phyloP scores from a whole-genome alignment of 2,113 vertebrate species.

The Psilopsiagon aurifrons region DNA sequence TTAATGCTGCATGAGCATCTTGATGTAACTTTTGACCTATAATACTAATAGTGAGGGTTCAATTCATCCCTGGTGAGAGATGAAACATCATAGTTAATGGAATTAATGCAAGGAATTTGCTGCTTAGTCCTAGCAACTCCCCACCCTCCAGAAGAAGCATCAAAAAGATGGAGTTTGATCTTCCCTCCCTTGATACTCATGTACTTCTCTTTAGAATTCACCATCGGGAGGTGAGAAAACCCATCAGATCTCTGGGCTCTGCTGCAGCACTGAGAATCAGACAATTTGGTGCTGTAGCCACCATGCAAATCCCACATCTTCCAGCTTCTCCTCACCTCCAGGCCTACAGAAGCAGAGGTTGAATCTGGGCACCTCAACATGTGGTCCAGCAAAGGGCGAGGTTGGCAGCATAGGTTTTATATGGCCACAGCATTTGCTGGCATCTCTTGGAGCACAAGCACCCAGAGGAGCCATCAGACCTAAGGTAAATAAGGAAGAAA shows the following conservation, averaged over 20 bases:
- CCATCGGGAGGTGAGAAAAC: slow-evolving; percentile 51
- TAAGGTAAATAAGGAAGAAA: not conserved
- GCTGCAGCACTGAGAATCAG: not conserved
- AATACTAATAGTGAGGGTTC: not conserved
- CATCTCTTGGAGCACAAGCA: not conserved
- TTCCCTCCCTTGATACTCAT: not conserved
- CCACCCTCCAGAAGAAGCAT: not conserved
- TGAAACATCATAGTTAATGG: slow-evolving; percentile 31
- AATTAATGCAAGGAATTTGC: slow-evolving; percentile 38
- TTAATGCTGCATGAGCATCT: not conserved
- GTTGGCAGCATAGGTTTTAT: fast-evolving
- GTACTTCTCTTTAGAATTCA: not conserved
- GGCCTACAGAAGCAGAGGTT: not conserved
- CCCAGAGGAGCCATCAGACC: not conserved
- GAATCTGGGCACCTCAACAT: not conserved
- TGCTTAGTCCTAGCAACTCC: slow-evolving; percentile 19
- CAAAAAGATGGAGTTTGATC: slow-evolving; percentile 15
- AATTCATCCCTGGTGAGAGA: not conserved
- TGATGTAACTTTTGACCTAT: not conserved
- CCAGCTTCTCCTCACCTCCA: not conserved
- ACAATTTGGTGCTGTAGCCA: not conserved
- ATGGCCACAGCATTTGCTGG: not conserved
- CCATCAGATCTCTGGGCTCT: not conserved
- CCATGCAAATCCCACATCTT: not conserved
- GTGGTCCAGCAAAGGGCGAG: fast-evolving